Evolutionary conservation across 1,140 invertebrate genomes (phyloP).

Genomic region (Drosophila kanapiae): DNA sequence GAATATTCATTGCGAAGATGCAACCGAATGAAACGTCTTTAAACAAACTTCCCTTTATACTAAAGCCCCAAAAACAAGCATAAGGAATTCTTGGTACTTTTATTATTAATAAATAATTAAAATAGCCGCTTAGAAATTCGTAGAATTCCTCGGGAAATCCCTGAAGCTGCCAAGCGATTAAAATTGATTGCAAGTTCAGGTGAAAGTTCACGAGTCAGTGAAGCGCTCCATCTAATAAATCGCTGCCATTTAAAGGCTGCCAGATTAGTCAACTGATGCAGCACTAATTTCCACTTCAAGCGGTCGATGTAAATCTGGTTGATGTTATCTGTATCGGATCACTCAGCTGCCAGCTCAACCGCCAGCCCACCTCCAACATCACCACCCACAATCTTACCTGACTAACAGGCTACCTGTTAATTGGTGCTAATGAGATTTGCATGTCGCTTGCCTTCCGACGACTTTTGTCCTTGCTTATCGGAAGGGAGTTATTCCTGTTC

Average conservation of each 20-base stretch:
- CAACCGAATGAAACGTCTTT: not conserved
- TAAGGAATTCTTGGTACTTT: not conserved
- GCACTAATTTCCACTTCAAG: conserved; percentile 26
- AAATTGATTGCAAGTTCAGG: conserved; percentile 9
- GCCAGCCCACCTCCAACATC: not conserved
- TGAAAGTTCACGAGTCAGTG: conserved; percentile 8
- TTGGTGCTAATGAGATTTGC: conserved; percentile 58
- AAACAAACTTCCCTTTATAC: not conserved
- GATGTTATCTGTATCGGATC: conserved; percentile 21
- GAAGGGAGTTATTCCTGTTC: not conserved
- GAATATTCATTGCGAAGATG: not conserved
- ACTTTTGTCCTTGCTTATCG: conserved; percentile 27
- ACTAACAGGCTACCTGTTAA: conserved; percentile 21
- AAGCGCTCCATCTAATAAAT: conserved; percentile 23
- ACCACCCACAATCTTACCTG: not conserved
- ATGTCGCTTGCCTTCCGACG: conserved; percentile 30
- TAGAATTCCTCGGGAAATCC: not conserved
- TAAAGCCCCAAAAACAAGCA: not conserved
- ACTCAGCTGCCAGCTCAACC: conserved; percentile 8
- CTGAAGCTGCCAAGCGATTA: not conserved
- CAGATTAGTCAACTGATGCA: conserved; percentile 16
- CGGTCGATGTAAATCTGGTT: conserved; percentile 10
- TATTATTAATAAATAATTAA: not conserved
- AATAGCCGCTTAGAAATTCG: not conserved
- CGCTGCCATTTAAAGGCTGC: conserved; percentile 8